Evolutionary conservation across 2,113 vertebrate species (phyloP).

Genomic region (Antechinus flavipes): DNA sequence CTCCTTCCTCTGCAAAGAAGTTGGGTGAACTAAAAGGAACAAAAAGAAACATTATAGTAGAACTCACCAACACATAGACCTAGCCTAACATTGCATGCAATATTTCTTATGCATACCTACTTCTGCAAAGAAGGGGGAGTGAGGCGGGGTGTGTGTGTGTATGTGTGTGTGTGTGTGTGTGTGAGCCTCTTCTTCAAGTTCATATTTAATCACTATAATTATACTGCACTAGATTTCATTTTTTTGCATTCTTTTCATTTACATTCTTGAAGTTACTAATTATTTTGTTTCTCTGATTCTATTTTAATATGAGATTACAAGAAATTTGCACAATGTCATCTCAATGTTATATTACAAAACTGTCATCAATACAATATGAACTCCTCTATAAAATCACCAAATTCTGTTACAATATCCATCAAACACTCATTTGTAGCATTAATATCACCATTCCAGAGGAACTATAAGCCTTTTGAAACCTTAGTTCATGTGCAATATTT

Average conservation of each 20-base stretch:
- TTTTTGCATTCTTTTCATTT: background rate
- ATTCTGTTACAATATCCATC: background rate
- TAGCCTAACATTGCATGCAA: no score
- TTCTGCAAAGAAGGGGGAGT: no score
- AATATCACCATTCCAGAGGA: background rate
- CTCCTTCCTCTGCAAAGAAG: no score
- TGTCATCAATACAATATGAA: background rate
- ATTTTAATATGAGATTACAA: background rate
- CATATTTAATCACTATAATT: background rate
- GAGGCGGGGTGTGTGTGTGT: rapidly evolving
- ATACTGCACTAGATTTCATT: background rate
- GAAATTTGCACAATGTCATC: background rate
- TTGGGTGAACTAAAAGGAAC: no score
- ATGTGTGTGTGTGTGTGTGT: no score
- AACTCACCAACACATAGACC: no score
- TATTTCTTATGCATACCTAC: no score
- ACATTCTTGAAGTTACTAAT: background rate
- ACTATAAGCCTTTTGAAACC: background rate
- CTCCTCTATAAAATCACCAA: background rate
- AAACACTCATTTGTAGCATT: background rate
- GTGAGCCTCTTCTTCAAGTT: background rate
- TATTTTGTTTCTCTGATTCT: background rate
- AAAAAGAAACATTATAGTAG: no score
- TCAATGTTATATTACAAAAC: background rate
- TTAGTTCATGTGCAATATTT: background rate